Percentiles rank a stretch among this genome's conserved stretches.
These are phyloP conservation scores for Machimus atricapillus DNA, from an alignment of 2,888 invertebrate species.

Conservation along the genomic window DNA sequence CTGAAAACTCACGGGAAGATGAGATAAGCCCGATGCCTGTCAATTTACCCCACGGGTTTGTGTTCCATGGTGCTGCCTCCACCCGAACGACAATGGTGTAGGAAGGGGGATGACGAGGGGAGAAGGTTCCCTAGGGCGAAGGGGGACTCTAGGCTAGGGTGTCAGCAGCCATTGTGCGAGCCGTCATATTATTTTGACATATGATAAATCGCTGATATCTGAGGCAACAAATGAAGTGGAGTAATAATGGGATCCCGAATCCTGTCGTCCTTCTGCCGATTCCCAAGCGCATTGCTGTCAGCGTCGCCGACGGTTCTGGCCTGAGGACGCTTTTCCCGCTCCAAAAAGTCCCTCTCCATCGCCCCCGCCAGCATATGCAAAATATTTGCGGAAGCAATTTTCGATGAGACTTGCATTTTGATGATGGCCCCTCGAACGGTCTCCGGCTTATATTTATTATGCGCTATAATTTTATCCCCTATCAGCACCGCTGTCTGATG, in stretches of 20 bases:
- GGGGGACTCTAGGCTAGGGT: neutral
- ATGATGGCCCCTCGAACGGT: neutral
- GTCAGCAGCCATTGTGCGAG: neutral
- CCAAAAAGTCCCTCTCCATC: neutral
- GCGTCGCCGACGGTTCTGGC: neutral
- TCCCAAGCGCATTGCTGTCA: neutral
- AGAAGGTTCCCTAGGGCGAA: neutral
- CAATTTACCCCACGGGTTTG: slow-evolving; percentile 1
- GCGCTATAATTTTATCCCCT: neutral
- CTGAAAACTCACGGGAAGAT: neutral
- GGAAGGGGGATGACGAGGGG: too few species aligned
- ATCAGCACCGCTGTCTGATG: neutral
- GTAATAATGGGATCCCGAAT: neutral
- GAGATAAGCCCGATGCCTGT: slow-evolving; percentile 33
- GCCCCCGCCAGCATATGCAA: neutral
- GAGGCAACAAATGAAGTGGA: slow-evolving; percentile 29
- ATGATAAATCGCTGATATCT: slow-evolving; percentile 39
- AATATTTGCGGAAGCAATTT: slow-evolving; percentile 30
- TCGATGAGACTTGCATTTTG: slow-evolving; percentile 23
- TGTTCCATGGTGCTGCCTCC: neutral
- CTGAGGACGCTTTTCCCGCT: neutral
- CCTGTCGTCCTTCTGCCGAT: neutral
- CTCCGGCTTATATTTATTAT: slow-evolving; percentile 27
- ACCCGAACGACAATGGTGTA: neutral
- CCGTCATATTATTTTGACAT: slow-evolving; percentile 38